Percentiles rank a stretch among this genome's conserved stretches.
These are phyloP conservation scores for Frankliniella fusca DNA, from an alignment of 2,888 invertebrate species.

Conservation along the genomic window DNA sequence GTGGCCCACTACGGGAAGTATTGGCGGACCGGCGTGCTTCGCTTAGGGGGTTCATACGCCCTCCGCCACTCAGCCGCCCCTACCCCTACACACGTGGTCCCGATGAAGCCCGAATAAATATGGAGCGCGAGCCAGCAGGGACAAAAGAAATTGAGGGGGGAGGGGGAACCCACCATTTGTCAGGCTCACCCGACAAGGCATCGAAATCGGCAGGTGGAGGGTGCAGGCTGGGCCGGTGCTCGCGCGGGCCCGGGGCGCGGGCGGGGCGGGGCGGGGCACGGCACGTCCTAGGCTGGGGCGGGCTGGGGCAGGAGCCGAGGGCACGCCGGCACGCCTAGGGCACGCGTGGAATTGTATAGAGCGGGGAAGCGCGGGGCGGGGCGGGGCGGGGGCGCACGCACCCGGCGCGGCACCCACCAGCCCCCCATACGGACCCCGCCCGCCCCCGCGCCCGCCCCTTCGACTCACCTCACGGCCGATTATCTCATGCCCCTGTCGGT, in stretches of 20 bases:
- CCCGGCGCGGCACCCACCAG: not conserved
- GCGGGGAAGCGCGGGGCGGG: not conserved
- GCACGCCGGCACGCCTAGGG: not conserved
- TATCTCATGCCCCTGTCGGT: no score
- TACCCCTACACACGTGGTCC: not conserved
- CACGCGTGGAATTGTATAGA: not conserved
- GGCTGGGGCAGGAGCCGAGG: not conserved
- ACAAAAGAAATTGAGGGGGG: not conserved
- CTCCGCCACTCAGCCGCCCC: not conserved
- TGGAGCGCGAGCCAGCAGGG: not conserved
- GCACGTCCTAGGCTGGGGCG: not conserved
- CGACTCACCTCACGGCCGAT: no score
- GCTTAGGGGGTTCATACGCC: not conserved
- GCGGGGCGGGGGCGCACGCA: not conserved
- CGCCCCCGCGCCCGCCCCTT: no score
- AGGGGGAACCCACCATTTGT: not conserved
- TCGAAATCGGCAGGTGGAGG: slow-evolving; percentile 22
- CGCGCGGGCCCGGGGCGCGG: not conserved
- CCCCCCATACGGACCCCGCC: not conserved
- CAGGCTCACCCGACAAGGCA: not conserved
- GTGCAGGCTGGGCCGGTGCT: not conserved
- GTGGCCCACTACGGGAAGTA: no score
- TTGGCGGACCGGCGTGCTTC: no score
- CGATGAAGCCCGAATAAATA: not conserved
- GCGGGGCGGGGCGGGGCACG: not conserved